Evolutionary conservation across 2,888 invertebrate species (phyloP).

Genomic region (Drosophila limbata): DNA sequence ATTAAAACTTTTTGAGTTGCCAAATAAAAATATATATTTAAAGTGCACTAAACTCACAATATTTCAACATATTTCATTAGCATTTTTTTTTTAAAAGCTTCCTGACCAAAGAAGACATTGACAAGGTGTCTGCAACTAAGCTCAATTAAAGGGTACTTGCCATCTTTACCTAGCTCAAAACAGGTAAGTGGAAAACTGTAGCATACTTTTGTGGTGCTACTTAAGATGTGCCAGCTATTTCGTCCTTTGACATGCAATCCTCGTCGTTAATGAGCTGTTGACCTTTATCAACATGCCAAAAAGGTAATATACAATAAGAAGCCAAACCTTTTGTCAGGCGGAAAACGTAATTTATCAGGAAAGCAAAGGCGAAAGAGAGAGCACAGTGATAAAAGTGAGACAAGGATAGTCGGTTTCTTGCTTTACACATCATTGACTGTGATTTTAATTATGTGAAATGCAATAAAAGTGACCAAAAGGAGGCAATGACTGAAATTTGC

Average conservation of each 20-base stretch:
- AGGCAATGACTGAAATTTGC: constrained; percentile 33
- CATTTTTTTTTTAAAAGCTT: not conserved
- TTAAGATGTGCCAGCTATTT: constrained; percentile 25
- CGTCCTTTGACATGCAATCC: constrained; percentile 21
- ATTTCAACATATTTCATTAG: not conserved
- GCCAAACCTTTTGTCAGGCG: constrained; percentile 34
- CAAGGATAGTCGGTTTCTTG: constrained; percentile 6
- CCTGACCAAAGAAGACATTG: not conserved
- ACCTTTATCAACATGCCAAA: constrained; percentile 50
- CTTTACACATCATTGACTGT: constrained; percentile 63
- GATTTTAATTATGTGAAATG: constrained; percentile 71
- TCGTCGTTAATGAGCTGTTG: constrained; percentile 53
- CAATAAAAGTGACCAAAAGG: constrained; percentile 23
- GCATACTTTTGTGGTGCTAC: constrained; percentile 13
- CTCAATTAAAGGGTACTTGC: constrained; percentile 14
- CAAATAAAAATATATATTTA: too few relatives aligned
- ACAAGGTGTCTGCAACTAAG: not conserved
- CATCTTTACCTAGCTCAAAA: constrained; percentile 8
- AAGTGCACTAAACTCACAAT: not conserved
- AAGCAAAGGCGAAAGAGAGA: not conserved
- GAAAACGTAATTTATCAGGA: constrained; percentile 46
- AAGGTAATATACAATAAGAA: constrained; percentile 19
- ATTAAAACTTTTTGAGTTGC: too few relatives aligned
- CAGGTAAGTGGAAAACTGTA: not conserved
- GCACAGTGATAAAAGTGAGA: not conserved